phyloP scores from a whole-genome alignment of 2,113 vertebrate species.

The Orycteropus afer region DNA sequence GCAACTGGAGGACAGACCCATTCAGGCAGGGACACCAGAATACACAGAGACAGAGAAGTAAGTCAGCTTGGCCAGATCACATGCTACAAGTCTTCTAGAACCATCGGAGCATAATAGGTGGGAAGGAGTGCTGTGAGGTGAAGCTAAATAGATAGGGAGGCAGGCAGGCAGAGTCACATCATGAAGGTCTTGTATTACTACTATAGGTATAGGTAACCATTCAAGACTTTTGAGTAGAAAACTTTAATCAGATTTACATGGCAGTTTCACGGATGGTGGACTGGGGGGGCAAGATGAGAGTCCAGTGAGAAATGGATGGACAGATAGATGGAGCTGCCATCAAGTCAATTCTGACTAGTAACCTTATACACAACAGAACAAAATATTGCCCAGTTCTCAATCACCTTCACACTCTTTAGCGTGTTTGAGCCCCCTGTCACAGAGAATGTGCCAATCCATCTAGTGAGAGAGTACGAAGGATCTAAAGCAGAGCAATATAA shows the following conservation, averaged over 20 bases:
- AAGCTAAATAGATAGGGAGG: background rate
- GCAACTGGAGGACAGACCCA: background rate
- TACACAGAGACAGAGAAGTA: background rate
- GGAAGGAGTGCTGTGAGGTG: background rate
- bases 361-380: too few relatives aligned
- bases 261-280: background rate
- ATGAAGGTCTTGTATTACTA: background rate
- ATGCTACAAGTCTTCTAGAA: rapidly evolving
- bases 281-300: background rate
- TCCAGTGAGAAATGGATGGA: background rate
- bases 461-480: background rate
- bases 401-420: background rate
- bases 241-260: background rate
- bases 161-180: too few relatives aligned
- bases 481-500: background rate
- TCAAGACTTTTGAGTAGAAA: background rate
- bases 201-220: background rate
- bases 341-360: background rate
- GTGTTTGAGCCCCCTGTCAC: background rate
- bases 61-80: background rate
- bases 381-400: too few relatives aligned
- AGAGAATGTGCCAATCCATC: background rate
- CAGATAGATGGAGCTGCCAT: background rate
- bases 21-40: background rate
- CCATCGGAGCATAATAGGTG: background rate